Base-by-base conservation (phyloP, 2,888 invertebrate genomes). In the Agrenia bidenticulata region DNA sequence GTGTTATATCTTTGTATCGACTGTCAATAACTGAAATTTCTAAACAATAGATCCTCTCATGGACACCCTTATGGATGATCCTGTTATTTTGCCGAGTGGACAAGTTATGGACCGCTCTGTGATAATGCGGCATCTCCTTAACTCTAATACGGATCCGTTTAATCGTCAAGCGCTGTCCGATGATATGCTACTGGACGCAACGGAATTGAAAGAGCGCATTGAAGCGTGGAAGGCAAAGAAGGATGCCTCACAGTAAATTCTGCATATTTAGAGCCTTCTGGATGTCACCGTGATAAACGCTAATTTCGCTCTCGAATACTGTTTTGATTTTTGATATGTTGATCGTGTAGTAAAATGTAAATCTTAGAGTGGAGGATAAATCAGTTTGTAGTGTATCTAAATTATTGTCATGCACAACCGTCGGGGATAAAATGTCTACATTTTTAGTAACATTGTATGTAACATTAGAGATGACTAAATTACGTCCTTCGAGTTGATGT, bases 111-210 rank as follows among this genome's bases (percentile, higher is more conserved):
- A 97, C 81, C 86, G 95, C 67, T 86, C 94, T 37, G 92, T 95
- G 75, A 97, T 97, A 70, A 86, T 93, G 79, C 85, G 96, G 70
- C 97, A 97, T 82, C 84, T 97, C 78, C 85, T 97, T 76, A 97
- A 97, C 82, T 95, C 95, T 77, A 90, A 89, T 77, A 97, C 96
- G 0, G 98, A 99, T 83, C 99, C 99, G 0, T 99, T 99, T 83
- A 98, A 95, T 81, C 85, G 99, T 67, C 96, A 96, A 80, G 90
- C 92, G 17, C 86, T 99, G 51, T 92, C 90, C 13, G 96, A 96
- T 81, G 94, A 94, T 78, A 92, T 95, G 87, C 84, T 99, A 58
- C 86, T 87, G 15, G 73, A 74, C 49, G 73, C 73, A 7, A 84
- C 85, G 59, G 94, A 94, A 78, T 83, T 95, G 71, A 94, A 92